Base-by-base conservation (phyloP, 2,797 vertebrate species). In the Yasuhikotakia modesta region DNA sequence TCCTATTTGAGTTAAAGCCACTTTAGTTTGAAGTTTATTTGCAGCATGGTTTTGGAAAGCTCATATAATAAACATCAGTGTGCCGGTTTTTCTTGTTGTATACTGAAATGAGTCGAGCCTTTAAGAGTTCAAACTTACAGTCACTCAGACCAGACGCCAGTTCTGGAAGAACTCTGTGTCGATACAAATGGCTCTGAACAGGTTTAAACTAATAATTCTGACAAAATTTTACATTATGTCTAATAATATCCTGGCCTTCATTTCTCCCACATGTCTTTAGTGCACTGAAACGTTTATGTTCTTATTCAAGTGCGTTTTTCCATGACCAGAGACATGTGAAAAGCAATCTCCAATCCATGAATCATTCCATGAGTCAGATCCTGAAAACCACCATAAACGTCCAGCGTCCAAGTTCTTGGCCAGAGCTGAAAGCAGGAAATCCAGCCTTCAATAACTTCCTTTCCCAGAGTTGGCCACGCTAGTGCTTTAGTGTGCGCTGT, bases 391-490 rank as follows among this genome's bases (percentile, higher is more conserved):
- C 94, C 95, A 94, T 93, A 95, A 95, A 94, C 93, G 92, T 94
- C 94, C 86, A 89, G 94, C 93, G 92, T 94, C 94, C 86, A 89
- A 94, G 92, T 94, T 95, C 92, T 95, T 95, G 95, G 94, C 95
- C 92, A 88, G 90, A 90, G 91, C 91, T 92, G 91, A 94, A 93
- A 94, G 92, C 94, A 97, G 96, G 96, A 98, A 96, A 96, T 96
- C 95, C 94, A 94, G 86, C 92, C 94, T 95, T 95, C 93, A 96
- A 97, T 95, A 94, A 96, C 96, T 98, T 98, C 95, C 97, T 96
- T 93, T 97, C 93, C 90, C 92, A 89, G 92, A 87, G 84, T 90
- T 90, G 94, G 92, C 93, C 81, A 90, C 57, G 11, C 87, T 90
- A 85, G 94, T 86, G 93, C 92, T 94, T 60, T 94, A 90, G 89